Evolutionary conservation across 2,797 vertebrate genomes (phyloP), one percentile per base, ranked within the genome.

Genomic region (Pseudomugil gertrudae): DNA sequence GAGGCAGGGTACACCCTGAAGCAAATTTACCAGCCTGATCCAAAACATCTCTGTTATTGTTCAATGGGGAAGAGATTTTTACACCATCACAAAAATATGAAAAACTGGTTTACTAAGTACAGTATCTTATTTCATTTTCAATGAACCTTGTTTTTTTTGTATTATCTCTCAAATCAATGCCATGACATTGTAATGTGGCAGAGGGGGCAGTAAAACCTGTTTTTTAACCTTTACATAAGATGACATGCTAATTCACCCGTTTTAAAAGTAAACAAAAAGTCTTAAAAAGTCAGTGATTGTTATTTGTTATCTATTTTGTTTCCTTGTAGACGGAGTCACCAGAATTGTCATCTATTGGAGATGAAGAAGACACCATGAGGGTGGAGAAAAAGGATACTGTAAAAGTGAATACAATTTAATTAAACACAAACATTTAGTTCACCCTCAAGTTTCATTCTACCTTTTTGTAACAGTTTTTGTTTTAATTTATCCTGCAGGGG

Each of bases 271-370:
- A n/a, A 35, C 52, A 2, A 24, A 54, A 48, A 21, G 5, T 0
- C 19, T 23, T 17, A 30, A 10, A 52, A 50, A 57, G 6, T 1
- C 7, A n/a, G 2, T 4, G 14, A 2, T 11, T n/a, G n/a, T n/a
- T n/a, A n/a, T n/a, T n/a, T n/a, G n/a, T 24, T 36, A 40, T 0
- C 47, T 43, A 1, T 74, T 72, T 62, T 69, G 2, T 29, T 29
- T 79, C 11, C 53, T 70, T 74, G 7, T 45, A 92, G 93, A 94
- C 92, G 6, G 93, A 94, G 87, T 89, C 92, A 47, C 91, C 93
- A 0, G 94, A 95, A 70, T 62, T 93, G 57, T 90, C 89, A 19
- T n/a, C 76, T 36, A 47, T 80, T 0, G 91, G 90, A 55, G 93
- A 95, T 2, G 90, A 89, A 0, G 95, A 93, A 0, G 95, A 95